Conservation (phyloP, 1,140 invertebrate genomes). For the Caerostris darwini region DNA sequence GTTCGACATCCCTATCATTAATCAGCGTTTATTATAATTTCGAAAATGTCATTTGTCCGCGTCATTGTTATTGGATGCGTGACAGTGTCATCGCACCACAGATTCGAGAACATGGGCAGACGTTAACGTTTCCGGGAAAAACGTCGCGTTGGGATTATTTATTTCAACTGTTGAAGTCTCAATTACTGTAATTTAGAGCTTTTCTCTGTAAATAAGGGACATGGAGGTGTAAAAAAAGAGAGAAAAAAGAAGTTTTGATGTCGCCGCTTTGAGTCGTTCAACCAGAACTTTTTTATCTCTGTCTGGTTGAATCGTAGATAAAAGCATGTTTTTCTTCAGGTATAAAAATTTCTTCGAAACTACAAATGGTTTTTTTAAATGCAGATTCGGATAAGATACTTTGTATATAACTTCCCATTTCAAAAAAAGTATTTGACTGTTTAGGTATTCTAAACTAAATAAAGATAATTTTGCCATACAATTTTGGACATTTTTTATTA, state of each 20-base stretch:
- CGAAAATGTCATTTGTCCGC: constrained; percentile 19
- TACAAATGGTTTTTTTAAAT: too few species aligned
- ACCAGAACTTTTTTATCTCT: background rate
- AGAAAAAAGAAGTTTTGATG: background rate
- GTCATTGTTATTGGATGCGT: constrained; percentile 29
- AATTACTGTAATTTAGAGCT: constrained; percentile 28
- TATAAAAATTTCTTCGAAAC: too few species aligned
- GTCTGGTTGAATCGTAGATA: too few species aligned
- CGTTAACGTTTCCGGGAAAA: background rate
- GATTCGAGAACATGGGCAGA: background rate
- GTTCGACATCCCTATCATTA: constrained; percentile 47
- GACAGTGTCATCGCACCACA: background rate
- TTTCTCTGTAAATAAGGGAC: background rate
- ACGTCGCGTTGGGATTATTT: background rate
- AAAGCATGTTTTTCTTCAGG: too few species aligned
- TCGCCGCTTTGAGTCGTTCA: background rate
- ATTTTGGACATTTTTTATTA: too few species aligned
- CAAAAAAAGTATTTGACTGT: too few species aligned
- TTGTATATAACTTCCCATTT: too few species aligned
- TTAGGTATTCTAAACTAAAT: too few species aligned
- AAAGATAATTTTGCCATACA: too few species aligned
- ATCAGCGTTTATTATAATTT: constrained; percentile 56
- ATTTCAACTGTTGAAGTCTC: background rate
- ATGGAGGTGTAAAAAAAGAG: background rate
- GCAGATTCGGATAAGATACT: too few species aligned